phyloP scores from a whole-genome alignment of 2,797 vertebrate genomes.

The Phataginus tetradactyla region DNA sequence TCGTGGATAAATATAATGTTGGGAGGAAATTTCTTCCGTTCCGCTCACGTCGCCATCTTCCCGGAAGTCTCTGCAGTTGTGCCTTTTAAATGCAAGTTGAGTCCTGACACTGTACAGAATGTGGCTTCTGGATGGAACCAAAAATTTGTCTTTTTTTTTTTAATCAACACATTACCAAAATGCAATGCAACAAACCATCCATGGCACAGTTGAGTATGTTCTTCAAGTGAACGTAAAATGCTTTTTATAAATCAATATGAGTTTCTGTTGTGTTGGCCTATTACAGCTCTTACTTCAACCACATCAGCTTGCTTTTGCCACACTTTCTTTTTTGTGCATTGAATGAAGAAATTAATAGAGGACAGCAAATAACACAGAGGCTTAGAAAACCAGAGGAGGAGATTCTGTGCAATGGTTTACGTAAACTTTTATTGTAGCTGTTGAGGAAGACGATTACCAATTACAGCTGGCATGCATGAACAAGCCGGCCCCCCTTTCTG shows the following conservation, averaged over 20 bases:
- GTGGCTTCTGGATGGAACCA: slow-evolving; percentile 33
- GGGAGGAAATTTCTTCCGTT: no score
- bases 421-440: background rate
- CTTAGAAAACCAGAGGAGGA: background rate
- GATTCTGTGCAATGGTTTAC: background rate
- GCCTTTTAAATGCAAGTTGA: background rate
- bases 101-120: background rate
- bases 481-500: background rate
- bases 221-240: background rate
- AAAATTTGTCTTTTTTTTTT: background rate
- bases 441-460: background rate
- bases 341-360: background rate
- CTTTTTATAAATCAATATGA: background rate
- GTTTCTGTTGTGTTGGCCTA: background rate
- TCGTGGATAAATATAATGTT: no score
- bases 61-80: no score
- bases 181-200: background rate
- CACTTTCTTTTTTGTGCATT: background rate
- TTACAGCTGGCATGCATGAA: background rate
- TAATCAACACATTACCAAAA: slow-evolving; percentile 33
- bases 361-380: background rate
- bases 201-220: background rate
- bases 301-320: background rate
- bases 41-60: no score
- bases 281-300: slow-evolving; percentile 27